Conservation (phyloP, 2,797 vertebrate species). For the Schizothorax lantsangensis region DNA sequence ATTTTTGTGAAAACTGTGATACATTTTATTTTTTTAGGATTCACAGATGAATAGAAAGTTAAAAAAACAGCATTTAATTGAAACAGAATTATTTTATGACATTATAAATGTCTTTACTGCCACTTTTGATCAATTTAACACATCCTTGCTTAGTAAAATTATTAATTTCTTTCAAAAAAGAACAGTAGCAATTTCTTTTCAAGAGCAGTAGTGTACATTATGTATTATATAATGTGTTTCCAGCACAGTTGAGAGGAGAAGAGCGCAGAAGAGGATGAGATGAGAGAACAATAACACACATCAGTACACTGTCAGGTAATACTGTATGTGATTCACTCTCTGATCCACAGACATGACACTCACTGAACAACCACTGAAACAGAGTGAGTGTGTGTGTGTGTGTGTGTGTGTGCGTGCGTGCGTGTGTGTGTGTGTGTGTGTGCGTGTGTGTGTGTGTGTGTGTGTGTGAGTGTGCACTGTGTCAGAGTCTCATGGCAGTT, state of each 20-base stretch:
- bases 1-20: background rate
- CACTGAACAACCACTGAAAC: background rate
- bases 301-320: background rate
- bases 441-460: background rate
- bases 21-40: background rate
- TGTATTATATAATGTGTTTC: background rate
- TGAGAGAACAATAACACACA: conserved; percentile 9
- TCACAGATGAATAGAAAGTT: background rate
- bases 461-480: background rate
- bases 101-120: background rate
- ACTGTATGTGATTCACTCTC: background rate
- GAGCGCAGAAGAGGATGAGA: background rate
- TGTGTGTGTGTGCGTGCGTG: background rate
- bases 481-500: background rate
- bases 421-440: background rate
- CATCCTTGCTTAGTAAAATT: background rate
- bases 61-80: background rate
- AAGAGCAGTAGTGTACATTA: background rate
- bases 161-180: background rate
- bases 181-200: background rate
- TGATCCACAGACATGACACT: conserved; percentile 15
- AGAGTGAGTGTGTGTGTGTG: background rate
- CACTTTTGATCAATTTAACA: background rate
- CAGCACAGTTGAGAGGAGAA: background rate
- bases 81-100: background rate